Conservation (phyloP, 2,888 invertebrate species). For the Campoplex capitator region DNA sequence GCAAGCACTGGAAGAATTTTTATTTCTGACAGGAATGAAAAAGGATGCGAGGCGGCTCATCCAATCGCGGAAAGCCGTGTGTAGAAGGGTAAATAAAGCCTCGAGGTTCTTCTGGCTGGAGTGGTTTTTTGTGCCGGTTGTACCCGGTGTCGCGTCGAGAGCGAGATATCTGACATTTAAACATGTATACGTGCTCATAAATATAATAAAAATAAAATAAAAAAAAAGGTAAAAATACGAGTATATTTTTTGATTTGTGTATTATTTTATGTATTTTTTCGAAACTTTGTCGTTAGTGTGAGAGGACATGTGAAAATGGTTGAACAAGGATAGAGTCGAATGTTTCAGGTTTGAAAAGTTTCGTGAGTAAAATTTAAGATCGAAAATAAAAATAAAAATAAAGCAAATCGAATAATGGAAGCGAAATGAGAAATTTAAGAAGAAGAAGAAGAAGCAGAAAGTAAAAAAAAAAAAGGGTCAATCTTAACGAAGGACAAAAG, state of each 20-base stretch:
- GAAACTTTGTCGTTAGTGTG: not conserved
- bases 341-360: not conserved
- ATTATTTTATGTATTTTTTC: not conserved
- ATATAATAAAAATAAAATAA: not conserved
- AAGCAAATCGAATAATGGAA: not conserved
- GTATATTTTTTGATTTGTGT: not conserved
- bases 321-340: not conserved
- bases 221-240: not conserved
- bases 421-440: not conserved
- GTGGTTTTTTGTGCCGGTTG: constrained; percentile 61
- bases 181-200: not conserved
- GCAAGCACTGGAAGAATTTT: constrained; percentile 62
- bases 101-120: constrained; percentile 60
- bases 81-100: constrained; percentile 67
- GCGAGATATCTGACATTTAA: constrained; percentile 19
- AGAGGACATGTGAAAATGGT: not conserved
- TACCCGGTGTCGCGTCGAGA: constrained; percentile 44
- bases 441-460: not conserved
- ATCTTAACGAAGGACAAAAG: constrained; percentile 27
- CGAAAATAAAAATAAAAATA: not conserved
- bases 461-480: not conserved
- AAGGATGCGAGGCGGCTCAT: constrained; percentile 53
- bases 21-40: constrained; percentile 51
- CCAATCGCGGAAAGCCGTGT: constrained; percentile 62
- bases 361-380: not conserved